Percentiles rank a stretch among this genome's conserved stretches.
Evolutionary conservation across 2,113 vertebrate species (phyloP).

Genomic region (Chaetops frenatus): DNA sequence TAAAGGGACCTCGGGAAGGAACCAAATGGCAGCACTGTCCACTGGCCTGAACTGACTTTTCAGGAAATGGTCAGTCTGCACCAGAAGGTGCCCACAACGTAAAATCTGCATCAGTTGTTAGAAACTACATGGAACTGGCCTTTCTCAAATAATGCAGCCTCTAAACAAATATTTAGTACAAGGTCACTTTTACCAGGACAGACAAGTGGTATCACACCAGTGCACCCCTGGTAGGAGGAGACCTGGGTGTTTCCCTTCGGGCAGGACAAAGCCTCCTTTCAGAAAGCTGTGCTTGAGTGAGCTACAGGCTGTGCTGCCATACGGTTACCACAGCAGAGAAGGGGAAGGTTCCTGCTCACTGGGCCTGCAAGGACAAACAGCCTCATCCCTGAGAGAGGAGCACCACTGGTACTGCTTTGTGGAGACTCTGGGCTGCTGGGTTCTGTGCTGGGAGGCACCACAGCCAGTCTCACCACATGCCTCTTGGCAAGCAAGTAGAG

Average conservation of each 20-base stretch:
- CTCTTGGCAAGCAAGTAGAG: fast-evolving
- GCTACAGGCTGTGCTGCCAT: neutral
- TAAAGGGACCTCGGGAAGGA: neutral
- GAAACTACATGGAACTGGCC: neutral
- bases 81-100: neutral
- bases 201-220: neutral
- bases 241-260: neutral
- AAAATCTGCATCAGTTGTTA: neutral
- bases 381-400: neutral
- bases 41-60: neutral
- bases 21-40: neutral
- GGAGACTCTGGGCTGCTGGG: neutral
- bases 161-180: neutral
- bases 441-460: neutral
- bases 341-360: neutral
- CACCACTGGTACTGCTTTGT: fast-evolving
- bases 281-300: neutral
- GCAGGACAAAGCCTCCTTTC: neutral
- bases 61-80: neutral
- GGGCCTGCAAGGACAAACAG: neutral
- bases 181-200: neutral
- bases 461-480: fast-evolving
- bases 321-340: fast-evolving
- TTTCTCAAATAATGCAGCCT: neutral
- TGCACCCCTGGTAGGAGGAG: neutral